Percentiles rank a stretch among this genome's conserved stretches.
Conservation (phyloP, 1,140 invertebrate species). For the Saccostrea cuccullata region DNA sequence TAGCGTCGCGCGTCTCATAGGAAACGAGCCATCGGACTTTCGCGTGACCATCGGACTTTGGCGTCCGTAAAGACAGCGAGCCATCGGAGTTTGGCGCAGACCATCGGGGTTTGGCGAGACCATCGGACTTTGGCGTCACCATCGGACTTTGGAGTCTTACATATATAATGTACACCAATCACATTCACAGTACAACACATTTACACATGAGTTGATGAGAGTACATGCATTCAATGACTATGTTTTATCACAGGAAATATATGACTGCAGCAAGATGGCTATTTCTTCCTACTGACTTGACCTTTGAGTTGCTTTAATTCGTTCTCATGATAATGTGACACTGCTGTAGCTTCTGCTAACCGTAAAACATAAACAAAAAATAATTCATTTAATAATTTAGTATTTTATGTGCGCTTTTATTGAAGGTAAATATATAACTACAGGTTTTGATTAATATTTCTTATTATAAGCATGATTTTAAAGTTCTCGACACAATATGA, state of each 20-base stretch:
- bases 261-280: neutral
- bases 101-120: no score
- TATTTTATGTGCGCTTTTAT: neutral
- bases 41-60: no score
- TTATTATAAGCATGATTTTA: neutral
- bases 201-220: neutral
- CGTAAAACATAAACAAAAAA: conserved; percentile 68
- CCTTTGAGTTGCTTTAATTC: conserved; percentile 75
- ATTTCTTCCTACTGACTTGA: conserved; percentile 58
- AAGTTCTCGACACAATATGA: neutral
- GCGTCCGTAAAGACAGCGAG: no score
- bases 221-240: neutral
- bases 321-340: conserved; percentile 82
- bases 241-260: neutral
- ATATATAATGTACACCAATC: neutral
- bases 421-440: neutral
- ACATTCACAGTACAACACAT: neutral
- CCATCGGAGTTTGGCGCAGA: no score
- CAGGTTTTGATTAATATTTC: neutral
- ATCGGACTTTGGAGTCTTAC: no score
- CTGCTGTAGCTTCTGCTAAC: conserved; percentile 85
- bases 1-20: no score
- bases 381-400: neutral
- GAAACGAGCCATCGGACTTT: no score
- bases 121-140: no score